A percentile compares a stretch with the other conserved stretches of the same genome.
These are phyloP conservation scores for Coenonympha arcania DNA, from an alignment of 2,888 invertebrate species.

Conservation along the genomic window DNA sequence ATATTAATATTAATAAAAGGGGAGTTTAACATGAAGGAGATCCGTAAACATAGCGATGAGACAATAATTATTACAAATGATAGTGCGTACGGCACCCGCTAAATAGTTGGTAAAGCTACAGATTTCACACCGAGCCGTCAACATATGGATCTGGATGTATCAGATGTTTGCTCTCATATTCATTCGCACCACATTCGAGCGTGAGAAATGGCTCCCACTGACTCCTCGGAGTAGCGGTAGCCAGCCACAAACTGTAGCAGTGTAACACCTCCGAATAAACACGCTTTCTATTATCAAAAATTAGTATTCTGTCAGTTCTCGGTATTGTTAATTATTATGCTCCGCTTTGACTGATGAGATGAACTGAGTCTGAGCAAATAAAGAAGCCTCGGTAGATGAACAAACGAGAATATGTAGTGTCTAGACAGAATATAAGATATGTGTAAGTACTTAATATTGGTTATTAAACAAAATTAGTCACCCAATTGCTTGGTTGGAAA, in stretches of 20 bases:
- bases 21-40: constrained; percentile 55
- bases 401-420: constrained; percentile 14
- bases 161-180: constrained; percentile 69
- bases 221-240: constrained; percentile 61
- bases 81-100: constrained; percentile 66
- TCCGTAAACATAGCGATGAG: constrained; percentile 67
- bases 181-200: constrained; percentile 68
- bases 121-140: constrained; percentile 73
- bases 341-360: constrained; percentile 33
- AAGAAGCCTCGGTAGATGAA: constrained; percentile 18
- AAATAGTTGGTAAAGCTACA: constrained; percentile 74
- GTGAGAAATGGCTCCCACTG: constrained; percentile 65
- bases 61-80: constrained; percentile 75
- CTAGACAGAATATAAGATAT: too few relatives aligned
- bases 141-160: constrained; percentile 74
- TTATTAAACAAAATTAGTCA: too few relatives aligned
- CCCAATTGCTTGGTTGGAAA: too few relatives aligned
- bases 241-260: constrained; percentile 58
- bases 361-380: constrained; percentile 25
- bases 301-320: constrained; percentile 56
- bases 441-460: too few relatives aligned
- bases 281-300: constrained; percentile 50
- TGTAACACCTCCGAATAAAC: constrained; percentile 53
- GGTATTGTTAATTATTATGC: constrained; percentile 59
- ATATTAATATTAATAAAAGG: constrained; percentile 33